Evolutionary conservation across 2,113 vertebrate genomes (phyloP).

Genomic region (Proteles cristata): DNA sequence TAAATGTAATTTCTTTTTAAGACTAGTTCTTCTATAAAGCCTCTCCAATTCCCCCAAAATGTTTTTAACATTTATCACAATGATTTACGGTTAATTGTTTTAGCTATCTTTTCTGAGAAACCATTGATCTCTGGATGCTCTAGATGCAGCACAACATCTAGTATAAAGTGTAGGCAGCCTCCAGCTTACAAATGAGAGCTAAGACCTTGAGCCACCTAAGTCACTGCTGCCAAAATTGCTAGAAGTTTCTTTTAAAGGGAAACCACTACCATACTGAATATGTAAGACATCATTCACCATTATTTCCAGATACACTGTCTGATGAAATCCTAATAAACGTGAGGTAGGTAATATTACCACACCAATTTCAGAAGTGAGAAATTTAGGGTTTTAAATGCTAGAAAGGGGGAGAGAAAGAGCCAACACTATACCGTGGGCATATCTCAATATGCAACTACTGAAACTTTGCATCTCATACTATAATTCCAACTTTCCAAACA

Average conservation of each 20-base stretch:
- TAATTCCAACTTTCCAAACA: background rate
- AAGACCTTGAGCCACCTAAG: background rate
- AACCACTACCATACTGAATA: background rate
- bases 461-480: background rate
- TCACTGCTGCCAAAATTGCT: background rate
- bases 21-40: background rate
- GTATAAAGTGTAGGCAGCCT: background rate
- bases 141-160: background rate
- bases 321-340: background rate
- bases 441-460: background rate
- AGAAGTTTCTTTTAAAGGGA: background rate
- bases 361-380: background rate
- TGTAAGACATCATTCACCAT: background rate
- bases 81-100: background rate
- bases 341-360: background rate
- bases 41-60: background rate
- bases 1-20: background rate
- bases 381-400: background rate
- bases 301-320: background rate
- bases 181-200: conserved; percentile 12
- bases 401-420: background rate
- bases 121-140: background rate
- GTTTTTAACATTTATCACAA: background rate
- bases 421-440: background rate
- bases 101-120: background rate